Evolutionary conservation across 2,888 invertebrate genomes (phyloP).

Genomic region (Chironomus riparius): DNA sequence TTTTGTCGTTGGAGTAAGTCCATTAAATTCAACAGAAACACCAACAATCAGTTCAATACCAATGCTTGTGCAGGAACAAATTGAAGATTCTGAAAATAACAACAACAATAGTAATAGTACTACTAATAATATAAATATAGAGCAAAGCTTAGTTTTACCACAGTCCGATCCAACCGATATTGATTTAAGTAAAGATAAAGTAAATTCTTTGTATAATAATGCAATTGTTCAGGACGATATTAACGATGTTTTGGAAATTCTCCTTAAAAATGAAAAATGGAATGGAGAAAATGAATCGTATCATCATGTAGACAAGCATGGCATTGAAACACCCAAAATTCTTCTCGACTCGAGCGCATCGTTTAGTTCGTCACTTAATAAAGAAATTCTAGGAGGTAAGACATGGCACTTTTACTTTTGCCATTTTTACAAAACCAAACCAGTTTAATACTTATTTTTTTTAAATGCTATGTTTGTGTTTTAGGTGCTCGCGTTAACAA

Average conservation of each 20-base stretch:
- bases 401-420: too few relatives aligned
- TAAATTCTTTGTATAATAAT: conserved; percentile 27
- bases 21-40: not conserved
- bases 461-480: too few relatives aligned
- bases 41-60: not conserved
- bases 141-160: conserved; percentile 33
- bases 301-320: too few relatives aligned
- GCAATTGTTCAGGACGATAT: conserved; percentile 32
- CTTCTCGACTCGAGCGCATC: too few relatives aligned
- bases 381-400: too few relatives aligned
- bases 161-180: too few relatives aligned
- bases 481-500: too few relatives aligned
- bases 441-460: too few relatives aligned
- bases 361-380: too few relatives aligned
- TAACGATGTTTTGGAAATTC: conserved; percentile 78
- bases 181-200: not conserved
- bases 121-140: not conserved
- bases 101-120: conserved; percentile 28
- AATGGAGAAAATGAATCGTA: conserved; percentile 43
- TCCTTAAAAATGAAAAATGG: conserved; percentile 86
- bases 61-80: not conserved
- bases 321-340: too few relatives aligned
- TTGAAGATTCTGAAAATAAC: not conserved
- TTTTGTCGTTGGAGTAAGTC: conserved; percentile 6
- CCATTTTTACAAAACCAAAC: too few relatives aligned